Evolutionary conservation across 2,888 invertebrate genomes (phyloP).

Genomic region (Embidobia sp.): DNA sequence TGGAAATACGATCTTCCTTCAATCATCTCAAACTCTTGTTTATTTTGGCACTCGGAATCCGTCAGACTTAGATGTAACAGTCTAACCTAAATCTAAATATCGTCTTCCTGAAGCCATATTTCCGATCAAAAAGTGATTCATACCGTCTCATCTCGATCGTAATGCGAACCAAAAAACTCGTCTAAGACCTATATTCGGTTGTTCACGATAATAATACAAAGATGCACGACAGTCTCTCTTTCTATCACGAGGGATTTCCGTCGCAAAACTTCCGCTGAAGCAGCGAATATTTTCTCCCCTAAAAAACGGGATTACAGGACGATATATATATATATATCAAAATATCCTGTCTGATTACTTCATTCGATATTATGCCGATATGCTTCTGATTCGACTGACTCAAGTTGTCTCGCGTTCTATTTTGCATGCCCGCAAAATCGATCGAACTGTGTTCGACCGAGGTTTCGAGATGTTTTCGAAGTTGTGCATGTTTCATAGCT

Average conservation of each 20-base stretch:
- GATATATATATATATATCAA: constrained; percentile 29
- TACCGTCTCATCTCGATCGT: neutral
- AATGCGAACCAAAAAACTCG: constrained; percentile 17
- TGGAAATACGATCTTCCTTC: too few species aligned
- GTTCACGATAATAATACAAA: constrained; percentile 37
- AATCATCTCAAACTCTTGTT: too few species aligned
- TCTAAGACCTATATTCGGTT: constrained; percentile 41
- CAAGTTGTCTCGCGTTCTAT: constrained; percentile 44
- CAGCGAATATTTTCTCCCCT: constrained; percentile 63
- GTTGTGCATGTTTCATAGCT: too few species aligned
- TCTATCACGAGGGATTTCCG: constrained; percentile 54
- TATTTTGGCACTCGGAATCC: neutral
- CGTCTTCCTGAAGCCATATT: constrained; percentile 25
- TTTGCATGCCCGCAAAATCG: too few species aligned
- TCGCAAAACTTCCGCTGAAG: constrained; percentile 63
- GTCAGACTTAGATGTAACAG: constrained; percentile 1
- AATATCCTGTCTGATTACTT: constrained; percentile 57
- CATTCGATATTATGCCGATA: constrained; percentile 63
- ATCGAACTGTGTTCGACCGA: too few species aligned
- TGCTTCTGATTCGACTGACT: constrained; percentile 54
- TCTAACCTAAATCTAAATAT: constrained; percentile 24
- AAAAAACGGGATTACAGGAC: constrained; percentile 61
- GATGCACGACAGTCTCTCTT: constrained; percentile 45
- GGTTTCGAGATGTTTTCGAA: too few species aligned
- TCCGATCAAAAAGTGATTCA: constrained; percentile 21